A percentile compares a stretch with the other conserved stretches of the same genome.
Evolutionary conservation across 2,113 vertebrate species (phyloP).

Genomic region (Ciconia stormi): DNA sequence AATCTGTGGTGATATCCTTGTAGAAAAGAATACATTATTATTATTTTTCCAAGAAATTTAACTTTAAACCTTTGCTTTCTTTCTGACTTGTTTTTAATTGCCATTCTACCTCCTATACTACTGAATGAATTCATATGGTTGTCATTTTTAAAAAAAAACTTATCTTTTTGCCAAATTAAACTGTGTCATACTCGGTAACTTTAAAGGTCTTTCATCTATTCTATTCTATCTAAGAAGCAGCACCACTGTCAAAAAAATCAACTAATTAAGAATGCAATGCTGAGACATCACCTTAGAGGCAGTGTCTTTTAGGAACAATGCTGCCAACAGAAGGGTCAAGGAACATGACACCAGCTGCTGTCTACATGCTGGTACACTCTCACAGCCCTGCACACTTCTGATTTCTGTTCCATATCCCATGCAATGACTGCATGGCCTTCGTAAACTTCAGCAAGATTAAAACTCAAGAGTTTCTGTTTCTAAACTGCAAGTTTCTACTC

Average conservation of each 20-base stretch:
- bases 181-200: background rate
- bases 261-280: conserved; percentile 52
- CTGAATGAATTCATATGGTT: background rate
- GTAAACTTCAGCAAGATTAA: background rate
- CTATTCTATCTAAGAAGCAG: background rate
- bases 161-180: conserved; percentile 55
- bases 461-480: background rate
- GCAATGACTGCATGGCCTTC: background rate
- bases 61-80: background rate
- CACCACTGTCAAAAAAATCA: conserved; percentile 54
- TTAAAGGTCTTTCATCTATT: conserved; percentile 55
- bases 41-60: background rate
- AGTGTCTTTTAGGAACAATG: conserved; percentile 34
- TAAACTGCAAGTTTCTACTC: background rate
- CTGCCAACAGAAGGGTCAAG: conserved; percentile 47
- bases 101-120: background rate
- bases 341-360: background rate
- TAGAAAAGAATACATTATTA: background rate
- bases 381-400: background rate
- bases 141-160: background rate
- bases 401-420: background rate
- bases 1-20: background rate
- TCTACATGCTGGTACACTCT: background rate
- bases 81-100: conserved; percentile 28
- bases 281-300: conserved; percentile 59